Conservation (phyloP, 2,113 vertebrate species). For the Caranx melampygus region DNA sequence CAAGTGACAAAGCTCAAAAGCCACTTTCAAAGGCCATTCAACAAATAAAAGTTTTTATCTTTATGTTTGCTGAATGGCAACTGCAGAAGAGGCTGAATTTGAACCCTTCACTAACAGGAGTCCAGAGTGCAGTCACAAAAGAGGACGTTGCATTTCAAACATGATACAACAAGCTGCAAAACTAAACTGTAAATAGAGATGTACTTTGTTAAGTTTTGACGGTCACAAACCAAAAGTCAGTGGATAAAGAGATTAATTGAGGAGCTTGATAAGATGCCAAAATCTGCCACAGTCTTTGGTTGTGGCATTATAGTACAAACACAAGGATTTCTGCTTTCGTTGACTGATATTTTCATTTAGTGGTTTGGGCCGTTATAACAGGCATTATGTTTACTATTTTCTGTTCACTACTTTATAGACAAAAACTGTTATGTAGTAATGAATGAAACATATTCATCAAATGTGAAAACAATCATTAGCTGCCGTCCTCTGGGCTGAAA, state of each 20-base stretch:
- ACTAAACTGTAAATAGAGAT: too few species aligned
- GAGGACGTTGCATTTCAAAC: slow-evolving; percentile 8
- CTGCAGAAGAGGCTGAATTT: slow-evolving; percentile 5
- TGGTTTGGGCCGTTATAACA: neutral
- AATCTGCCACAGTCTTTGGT: too few species aligned
- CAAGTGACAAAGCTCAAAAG: neutral
- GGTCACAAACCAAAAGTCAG: too few species aligned
- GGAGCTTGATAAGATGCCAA: too few species aligned
- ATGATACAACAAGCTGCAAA: neutral
- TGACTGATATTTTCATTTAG: neutral
- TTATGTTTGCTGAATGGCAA: neutral
- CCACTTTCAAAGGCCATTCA: neutral
- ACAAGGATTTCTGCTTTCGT: too few species aligned
- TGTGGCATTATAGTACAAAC: too few species aligned
- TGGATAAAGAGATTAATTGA: too few species aligned
- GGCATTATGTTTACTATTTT: too few species aligned
- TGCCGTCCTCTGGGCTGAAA: neutral
- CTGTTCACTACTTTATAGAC: neutral
- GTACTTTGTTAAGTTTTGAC: too few species aligned
- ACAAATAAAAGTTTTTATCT: neutral
- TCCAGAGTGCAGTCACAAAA: slow-evolving; percentile 7
- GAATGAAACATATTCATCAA: neutral
- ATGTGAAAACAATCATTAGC: neutral
- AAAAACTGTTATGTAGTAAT: neutral
- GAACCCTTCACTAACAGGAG: neutral